Base-by-base conservation (phyloP, 2,888 invertebrate species). In the Acanthosepion esculentum region DNA sequence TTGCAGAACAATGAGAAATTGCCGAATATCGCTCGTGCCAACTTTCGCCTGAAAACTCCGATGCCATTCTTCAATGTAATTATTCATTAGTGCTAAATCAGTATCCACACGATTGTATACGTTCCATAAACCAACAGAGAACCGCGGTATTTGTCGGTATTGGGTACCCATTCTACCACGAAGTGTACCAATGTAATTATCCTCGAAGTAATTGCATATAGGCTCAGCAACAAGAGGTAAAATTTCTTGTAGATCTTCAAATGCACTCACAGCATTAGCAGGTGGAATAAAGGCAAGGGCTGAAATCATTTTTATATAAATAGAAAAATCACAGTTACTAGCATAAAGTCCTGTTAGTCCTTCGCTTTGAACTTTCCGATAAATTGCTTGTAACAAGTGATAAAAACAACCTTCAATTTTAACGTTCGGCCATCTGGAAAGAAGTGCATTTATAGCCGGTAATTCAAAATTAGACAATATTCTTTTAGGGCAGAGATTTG, bases 61-160 rank as follows among this genome's bases (percentile, higher is more conserved):
- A 92, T 92, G 92, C 92, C 92, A 92, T 41, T 50, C 92, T 92
- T 92, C 92, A 26, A 92, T 50, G 48, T 48, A 15, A 15, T 41
- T 92, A 12, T 92, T 92, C 26, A 50, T 92, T 29, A 48, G n/a
- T 12, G 20, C 29, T 4, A 92, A 50, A n/a, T 92, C 48, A 29
- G 48, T 33, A 48, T 92, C 92, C 48, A 92, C 48, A 26, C 92
- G 92, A 92, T 92, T 20, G 23, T 92, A 92, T 2, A 92, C 29
- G 23, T 92, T 92, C 92, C 92, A 92, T 12, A 92, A 50, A 23
- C 92, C 20, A 18, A 92, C 23, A 1, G 48, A 48, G 18, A 92
- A 92, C 10, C 48, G 41, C 2, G 92, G 92, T 29, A 48, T 29
- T 48, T 50, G 48, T 48, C 92, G 48, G 48, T 92, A 29, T 92